phyloP scores from a whole-genome alignment of 2,113 vertebrate genomes.

The Vulpes ferrilata region DNA sequence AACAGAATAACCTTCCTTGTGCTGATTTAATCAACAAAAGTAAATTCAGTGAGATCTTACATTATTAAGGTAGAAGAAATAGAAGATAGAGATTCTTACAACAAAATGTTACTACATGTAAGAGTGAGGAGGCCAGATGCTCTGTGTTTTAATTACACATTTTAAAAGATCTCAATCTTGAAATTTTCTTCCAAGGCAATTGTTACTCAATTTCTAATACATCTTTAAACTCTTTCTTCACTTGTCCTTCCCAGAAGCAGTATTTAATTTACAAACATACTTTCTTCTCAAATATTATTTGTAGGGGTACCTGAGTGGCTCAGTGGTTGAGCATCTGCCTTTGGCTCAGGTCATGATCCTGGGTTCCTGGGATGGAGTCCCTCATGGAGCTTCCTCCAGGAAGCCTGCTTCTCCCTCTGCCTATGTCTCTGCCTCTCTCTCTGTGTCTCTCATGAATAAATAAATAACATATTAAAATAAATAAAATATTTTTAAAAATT shows the following conservation, averaged over 20 bases:
- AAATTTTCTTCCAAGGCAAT: constrained; percentile 28
- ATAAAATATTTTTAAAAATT: too few relatives aligned
- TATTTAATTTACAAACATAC: neutral
- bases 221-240: neutral
- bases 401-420: too few relatives aligned
- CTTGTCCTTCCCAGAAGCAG: neutral
- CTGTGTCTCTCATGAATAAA: too few relatives aligned
- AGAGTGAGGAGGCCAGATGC: neutral
- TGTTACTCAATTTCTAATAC: neutral
- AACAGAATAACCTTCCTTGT: constrained; percentile 47
- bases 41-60: constrained; percentile 42
- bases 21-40: constrained; percentile 35
- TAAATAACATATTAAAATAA: too few relatives aligned
- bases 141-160: constrained; percentile 56
- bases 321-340: too few relatives aligned
- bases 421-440: too few relatives aligned
- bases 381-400: too few relatives aligned
- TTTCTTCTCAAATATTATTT: constrained; percentile 18
- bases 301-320: too few relatives aligned
- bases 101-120: neutral
- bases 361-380: too few relatives aligned
- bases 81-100: constrained; percentile 2
- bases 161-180: neutral
- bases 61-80: neutral
- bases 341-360: too few relatives aligned